These are phyloP conservation scores for Macrosteles quadrilineatus DNA, from an alignment of 1,140 invertebrate genomes.

Conservation along the genomic window DNA sequence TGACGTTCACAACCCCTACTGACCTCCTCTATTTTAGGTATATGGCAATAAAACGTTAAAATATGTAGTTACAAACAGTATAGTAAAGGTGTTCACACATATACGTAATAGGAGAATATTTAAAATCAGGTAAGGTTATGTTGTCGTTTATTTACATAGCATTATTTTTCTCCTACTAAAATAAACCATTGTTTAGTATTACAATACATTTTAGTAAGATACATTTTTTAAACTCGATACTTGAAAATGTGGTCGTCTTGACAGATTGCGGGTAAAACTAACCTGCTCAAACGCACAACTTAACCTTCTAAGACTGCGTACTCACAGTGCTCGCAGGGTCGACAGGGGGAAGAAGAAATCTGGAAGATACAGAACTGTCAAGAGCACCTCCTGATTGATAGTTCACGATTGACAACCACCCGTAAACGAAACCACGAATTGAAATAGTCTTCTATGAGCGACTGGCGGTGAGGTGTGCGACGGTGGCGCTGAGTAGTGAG, in stretches of 20 bases:
- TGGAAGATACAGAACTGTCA: conserved; percentile 5
- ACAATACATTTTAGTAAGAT: no score
- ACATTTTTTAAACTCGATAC: no score
- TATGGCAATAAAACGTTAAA: background rate
- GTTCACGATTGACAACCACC: conserved; percentile 1
- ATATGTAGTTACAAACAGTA: background rate
- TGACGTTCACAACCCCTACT: background rate
- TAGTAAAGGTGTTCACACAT: background rate
- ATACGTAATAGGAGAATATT: background rate
- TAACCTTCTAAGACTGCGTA: background rate
- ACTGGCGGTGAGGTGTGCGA: background rate
- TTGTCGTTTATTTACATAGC: background rate
- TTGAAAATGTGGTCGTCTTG: background rate
- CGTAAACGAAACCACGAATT: conserved; percentile 7
- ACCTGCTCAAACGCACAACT: conserved; percentile 7
- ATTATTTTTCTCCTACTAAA: no score
- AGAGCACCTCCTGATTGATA: background rate
- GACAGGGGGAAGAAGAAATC: background rate
- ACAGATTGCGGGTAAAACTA: background rate
- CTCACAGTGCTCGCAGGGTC: background rate
- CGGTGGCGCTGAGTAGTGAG: background rate
- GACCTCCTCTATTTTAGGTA: background rate
- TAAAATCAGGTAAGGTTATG: background rate
- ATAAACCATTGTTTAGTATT: no score
- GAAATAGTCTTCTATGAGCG: conserved; percentile 5